Evolutionary conservation across 2,797 vertebrate species (phyloP).

Genomic region (Chanos chanos): DNA sequence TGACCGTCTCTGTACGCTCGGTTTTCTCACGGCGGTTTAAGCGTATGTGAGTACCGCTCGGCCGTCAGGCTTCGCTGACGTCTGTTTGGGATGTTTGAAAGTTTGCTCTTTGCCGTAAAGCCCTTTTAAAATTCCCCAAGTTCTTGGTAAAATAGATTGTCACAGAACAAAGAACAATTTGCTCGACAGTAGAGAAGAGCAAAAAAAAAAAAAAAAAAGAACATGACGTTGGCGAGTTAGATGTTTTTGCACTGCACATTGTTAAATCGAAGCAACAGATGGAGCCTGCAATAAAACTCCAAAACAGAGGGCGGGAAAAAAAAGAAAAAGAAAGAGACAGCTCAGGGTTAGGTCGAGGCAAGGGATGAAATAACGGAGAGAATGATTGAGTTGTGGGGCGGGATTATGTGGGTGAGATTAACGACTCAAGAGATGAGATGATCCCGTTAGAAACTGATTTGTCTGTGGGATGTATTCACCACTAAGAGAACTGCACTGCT

Average conservation of each 20-base stretch:
- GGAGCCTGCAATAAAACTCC: conserved; percentile 43
- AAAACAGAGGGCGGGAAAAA: not conserved
- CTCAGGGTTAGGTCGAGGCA: conserved; percentile 20
- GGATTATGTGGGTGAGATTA: conserved; percentile 57
- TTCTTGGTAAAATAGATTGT: too few species aligned
- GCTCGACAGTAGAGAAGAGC: too few species aligned
- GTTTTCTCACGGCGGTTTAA: too few species aligned
- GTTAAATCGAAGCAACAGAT: conserved; percentile 46
- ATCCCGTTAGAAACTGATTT: conserved; percentile 30
- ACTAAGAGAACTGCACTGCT: too few species aligned
- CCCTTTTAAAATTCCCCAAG: too few species aligned
- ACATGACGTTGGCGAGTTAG: not conserved
- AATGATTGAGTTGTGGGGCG: conserved; percentile 48
- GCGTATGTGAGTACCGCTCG: too few species aligned
- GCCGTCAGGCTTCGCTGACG: too few species aligned
- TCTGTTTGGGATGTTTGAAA: too few species aligned
- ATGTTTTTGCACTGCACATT: conserved; percentile 16
- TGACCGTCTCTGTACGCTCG: too few species aligned
- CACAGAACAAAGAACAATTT: too few species aligned
- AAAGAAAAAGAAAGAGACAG: conserved; percentile 25
- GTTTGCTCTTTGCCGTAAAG: too few species aligned
- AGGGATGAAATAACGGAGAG: conserved; percentile 39
- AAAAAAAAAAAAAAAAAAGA: not conserved
- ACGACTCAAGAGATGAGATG: conserved; percentile 37
- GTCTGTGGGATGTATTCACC: too few species aligned